Evolutionary conservation across 2,797 vertebrate species (phyloP), one percentile per base, ranked within the genome.

Genomic region (Antrozous pallidus): DNA sequence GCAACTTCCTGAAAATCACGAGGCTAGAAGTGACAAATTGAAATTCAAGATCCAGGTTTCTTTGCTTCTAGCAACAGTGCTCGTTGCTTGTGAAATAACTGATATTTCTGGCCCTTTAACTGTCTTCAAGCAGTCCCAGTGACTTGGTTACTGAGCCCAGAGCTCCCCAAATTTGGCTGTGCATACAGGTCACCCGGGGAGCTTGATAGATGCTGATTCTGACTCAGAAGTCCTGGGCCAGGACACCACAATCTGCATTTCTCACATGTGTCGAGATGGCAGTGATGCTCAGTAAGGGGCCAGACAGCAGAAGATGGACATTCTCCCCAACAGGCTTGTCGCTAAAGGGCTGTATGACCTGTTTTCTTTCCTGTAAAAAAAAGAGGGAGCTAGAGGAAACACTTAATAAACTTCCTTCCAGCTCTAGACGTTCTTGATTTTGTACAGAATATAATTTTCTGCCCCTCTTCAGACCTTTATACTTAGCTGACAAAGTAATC

Each of bases 1-100:
- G 79, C 67, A 67, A 83, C 83, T 92, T 94, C 89, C 93, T 95
- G 65, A 73, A 94, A 95, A 92, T 78, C 89, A 78, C 86, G 86
- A 47, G 42, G n/a, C 70, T 85, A 78, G 2, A 85, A 93, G 75
- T 45, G 22, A 71, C 74, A 36, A 88, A n/a, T 74, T 61, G 70
- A 95, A 56, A 93, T 90, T 88, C 63, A 93, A 93, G 58, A 94
- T 77, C 28, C 67, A 36, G 0, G 18, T 85, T 88, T 92, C 85
- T 93, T 94, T 38, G 56, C 54, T 87, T 88, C 49, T 18, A 40
- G 36, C 45, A 24, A 28, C 78, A 69, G 17, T 24, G 92, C 69
- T 90, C 22, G 70, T 36, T 26, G 84, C 56, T 75, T 85, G 28
- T 40, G 47, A 92, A 91, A 67, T 77, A 28, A 31, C 20, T 77